Base-by-base conservation (phyloP, 2,888 invertebrate genomes). In the Halictus ligatus region DNA sequence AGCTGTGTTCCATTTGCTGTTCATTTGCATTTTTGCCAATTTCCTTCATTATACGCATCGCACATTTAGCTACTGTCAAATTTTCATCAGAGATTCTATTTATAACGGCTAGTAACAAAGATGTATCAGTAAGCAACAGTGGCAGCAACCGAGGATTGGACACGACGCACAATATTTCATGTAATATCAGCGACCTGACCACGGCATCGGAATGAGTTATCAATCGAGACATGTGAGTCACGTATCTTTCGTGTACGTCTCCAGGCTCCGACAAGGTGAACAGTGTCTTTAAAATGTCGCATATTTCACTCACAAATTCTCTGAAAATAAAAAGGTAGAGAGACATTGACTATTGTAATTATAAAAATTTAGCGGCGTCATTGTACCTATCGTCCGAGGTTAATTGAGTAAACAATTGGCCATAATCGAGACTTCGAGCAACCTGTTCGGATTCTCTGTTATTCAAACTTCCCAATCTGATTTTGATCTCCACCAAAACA, bases 61-160 rank as follows among this genome's bases (percentile, higher is more conserved):
- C 97, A 89, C 95, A 95, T 86, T 96, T 96, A 0, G 97, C 97
- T 18, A 97, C 96, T 4, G 95, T 95, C 40, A 97, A 93, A 92
- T 97, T 96, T 29, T 96, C 95, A 90, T 97, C 97, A 6, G 95
- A 95, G 2, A 97, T 95, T 94, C 96, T 96, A 87, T 96, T 96
- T 29, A 96, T 95, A 13, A 97, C 95, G 46, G 96, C 96, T 4
- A 96, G 96, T 88, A 97, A 95, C 29, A 98, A 92, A 91, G 96
- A 96, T 79, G 95, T 93, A 91, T 96, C 96, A 73, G 95, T 91
- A 18, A 96, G 92, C 50, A 96, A 88, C n/a, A 96, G 95, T n/a
- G 95, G 91, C 18, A 95, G 84, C 18, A 93, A 93, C n/a, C 81
- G 78, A 0, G 87, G 79, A 69, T 90, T 78, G 0, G 73, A 84